phyloP scores from a whole-genome alignment of 2,888 invertebrate species.

The Nemapogon koenigi region DNA sequence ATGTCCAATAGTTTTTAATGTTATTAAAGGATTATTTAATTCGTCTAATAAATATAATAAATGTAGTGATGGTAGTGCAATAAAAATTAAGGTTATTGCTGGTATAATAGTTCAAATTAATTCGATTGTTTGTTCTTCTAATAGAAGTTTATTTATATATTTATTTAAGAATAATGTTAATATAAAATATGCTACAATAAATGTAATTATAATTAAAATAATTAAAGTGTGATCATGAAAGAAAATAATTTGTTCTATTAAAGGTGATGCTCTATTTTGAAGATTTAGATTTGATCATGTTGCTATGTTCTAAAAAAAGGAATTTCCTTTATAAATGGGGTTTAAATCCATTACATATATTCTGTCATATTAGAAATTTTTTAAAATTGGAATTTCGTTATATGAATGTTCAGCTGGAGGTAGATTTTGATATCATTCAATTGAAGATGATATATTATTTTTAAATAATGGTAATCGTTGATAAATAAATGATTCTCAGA shows the following conservation, averaged over 20 bases:
- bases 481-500: conserved; percentile 66
- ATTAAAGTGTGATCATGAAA: conserved; percentile 69
- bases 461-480: conserved; percentile 56
- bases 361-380: conserved; percentile 69
- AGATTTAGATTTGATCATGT: conserved; percentile 64
- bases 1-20: conserved; percentile 70
- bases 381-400: conserved; percentile 64
- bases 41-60: conserved; percentile 69
- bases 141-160: conserved; percentile 60
- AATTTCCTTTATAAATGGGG: conserved; percentile 68
- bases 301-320: conserved; percentile 69
- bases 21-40: conserved; percentile 62
- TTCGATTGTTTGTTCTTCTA: conserved; percentile 69
- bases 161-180: conserved; percentile 61
- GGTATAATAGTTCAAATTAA: conserved; percentile 70
- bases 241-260: conserved; percentile 72
- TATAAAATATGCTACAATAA: conserved; percentile 65
- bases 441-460: conserved; percentile 58
- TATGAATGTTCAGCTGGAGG: conserved; percentile 67
- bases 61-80: conserved; percentile 67
- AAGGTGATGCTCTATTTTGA: conserved; percentile 67
- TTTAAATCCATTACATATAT: conserved; percentile 69
- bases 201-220: conserved; percentile 68
- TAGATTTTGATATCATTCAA: conserved; percentile 67
- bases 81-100: conserved; percentile 67